Percentiles rank a stretch among this genome's conserved stretches.
These are phyloP conservation scores for Ecliptopera silaceata DNA, from an alignment of 2,888 invertebrate species.

Conservation along the genomic window DNA sequence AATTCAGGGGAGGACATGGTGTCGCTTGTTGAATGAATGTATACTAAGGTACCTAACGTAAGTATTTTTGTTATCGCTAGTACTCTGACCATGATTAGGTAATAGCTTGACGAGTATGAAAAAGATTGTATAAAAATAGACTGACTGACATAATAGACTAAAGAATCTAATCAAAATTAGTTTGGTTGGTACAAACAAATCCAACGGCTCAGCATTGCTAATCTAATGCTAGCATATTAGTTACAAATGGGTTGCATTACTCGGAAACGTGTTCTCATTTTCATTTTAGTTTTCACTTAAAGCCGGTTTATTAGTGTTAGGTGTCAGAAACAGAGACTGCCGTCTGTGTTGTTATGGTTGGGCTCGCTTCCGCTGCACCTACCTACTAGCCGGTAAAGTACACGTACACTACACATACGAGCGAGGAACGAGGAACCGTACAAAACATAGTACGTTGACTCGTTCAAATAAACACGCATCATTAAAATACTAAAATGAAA, in stretches of 20 bases:
- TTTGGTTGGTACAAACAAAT: slow-evolving; percentile 1
- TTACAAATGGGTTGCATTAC: slow-evolving; percentile 30
- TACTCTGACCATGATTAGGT: neutral
- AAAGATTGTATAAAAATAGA: slow-evolving; percentile 31
- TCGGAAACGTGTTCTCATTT: slow-evolving; percentile 63
- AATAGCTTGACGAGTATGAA: slow-evolving; percentile 13
- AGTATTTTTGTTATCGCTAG: neutral
- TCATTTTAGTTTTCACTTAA: slow-evolving; percentile 67
- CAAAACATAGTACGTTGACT: slow-evolving; percentile 58
- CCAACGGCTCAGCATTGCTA: slow-evolving; percentile 24
- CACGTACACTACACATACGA: slow-evolving; percentile 32
- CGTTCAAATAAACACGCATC: slow-evolving; percentile 66
- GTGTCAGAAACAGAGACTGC: slow-evolving; percentile 67
- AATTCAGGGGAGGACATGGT: too few species aligned
- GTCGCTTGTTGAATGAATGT: too few species aligned
- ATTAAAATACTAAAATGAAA: slow-evolving; percentile 38
- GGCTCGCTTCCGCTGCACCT: slow-evolving; percentile 64
- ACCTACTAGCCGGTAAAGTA: slow-evolving; percentile 9
- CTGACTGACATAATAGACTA: slow-evolving; percentile 12
- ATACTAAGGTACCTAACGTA: neutral
- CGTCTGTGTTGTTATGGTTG: slow-evolving; percentile 73
- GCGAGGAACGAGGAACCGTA: slow-evolving; percentile 51
- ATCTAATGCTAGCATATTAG: slow-evolving; percentile 22
- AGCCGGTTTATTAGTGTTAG: slow-evolving; percentile 71
- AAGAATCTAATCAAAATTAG: slow-evolving; percentile 5